A percentile compares a stretch with the other conserved stretches of the same genome.
Evolutionary conservation across 2,113 vertebrate species (phyloP).

Genomic region (Trematocara stigmaticum): DNA sequence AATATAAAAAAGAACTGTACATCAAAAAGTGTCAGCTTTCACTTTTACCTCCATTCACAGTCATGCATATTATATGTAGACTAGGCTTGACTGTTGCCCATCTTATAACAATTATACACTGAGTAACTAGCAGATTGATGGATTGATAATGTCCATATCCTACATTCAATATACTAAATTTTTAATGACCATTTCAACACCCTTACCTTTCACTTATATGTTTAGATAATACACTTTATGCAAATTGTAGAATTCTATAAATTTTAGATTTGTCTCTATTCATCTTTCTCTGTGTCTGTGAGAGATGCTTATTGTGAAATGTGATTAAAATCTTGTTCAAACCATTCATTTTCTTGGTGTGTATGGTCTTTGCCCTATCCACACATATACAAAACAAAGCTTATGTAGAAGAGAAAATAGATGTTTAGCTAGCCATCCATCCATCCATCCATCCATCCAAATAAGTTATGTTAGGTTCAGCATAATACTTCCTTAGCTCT

Average conservation of each 20-base stretch:
- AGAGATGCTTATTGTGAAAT: slow-evolving; percentile 73
- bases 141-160: slow-evolving; percentile 81
- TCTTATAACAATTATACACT: slow-evolving; percentile 87
- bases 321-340: slow-evolving; percentile 76
- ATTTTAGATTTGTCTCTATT: slow-evolving; percentile 96
- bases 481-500: slow-evolving; percentile 31
- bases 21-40: slow-evolving; percentile 85
- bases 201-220: slow-evolving; percentile 81
- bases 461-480: slow-evolving; percentile 16
- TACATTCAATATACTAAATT: slow-evolving; percentile 79
- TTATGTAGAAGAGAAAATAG: not conserved
- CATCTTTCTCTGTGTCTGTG: slow-evolving; percentile 76
- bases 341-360: slow-evolving; percentile 70
- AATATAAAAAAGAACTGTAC: slow-evolving; percentile 98
- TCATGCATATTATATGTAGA: slow-evolving; percentile 87
- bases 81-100: slow-evolving; percentile 72
- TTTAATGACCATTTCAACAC: slow-evolving; percentile 85
- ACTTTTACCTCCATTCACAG: slow-evolving; percentile 75
- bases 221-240: slow-evolving; percentile 95
- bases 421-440: not conserved
- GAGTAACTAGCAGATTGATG: slow-evolving; percentile 85
- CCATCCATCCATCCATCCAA: not conserved
- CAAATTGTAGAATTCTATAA: slow-evolving; percentile 93
- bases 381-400: not conserved
- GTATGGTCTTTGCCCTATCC: not conserved